Evolutionary conservation across 2,113 vertebrate species (phyloP).

Genomic region (Labeo catla): DNA sequence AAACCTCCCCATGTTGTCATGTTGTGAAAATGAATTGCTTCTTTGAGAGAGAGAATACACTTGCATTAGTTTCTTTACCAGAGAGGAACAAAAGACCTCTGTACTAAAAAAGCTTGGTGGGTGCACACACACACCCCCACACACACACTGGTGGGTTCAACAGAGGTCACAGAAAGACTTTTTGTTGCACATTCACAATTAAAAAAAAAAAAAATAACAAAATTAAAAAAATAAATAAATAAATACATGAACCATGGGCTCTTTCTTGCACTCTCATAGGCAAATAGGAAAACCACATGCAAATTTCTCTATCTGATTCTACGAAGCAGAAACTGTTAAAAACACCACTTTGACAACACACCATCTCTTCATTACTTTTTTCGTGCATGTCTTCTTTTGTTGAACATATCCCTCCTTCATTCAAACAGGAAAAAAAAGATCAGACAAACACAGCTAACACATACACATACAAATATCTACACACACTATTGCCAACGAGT

Average conservation of each 20-base stretch:
- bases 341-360: background rate
- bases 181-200: background rate
- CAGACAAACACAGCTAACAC: background rate
- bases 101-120: slow-evolving; percentile 18
- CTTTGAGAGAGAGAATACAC: slow-evolving; percentile 16
- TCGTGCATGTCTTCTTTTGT: background rate
- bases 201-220: background rate
- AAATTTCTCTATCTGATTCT: slow-evolving; percentile 21
- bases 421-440: background rate
- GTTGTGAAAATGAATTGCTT: slow-evolving; percentile 26
- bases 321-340: background rate
- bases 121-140: background rate
- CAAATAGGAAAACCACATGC: slow-evolving; percentile 32
- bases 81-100: slow-evolving; percentile 1
- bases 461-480: background rate
- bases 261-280: background rate
- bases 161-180: slow-evolving; percentile 7
- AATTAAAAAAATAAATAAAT: background rate
- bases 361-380: background rate
- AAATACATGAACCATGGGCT: background rate
- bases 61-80: slow-evolving; percentile 9
- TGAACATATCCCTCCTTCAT: background rate
- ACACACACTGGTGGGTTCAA: background rate
- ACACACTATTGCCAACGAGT: background rate
- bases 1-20: slow-evolving; percentile 13